Base-by-base conservation (phyloP, 2,797 vertebrate species). In the Pampus argenteus region DNA sequence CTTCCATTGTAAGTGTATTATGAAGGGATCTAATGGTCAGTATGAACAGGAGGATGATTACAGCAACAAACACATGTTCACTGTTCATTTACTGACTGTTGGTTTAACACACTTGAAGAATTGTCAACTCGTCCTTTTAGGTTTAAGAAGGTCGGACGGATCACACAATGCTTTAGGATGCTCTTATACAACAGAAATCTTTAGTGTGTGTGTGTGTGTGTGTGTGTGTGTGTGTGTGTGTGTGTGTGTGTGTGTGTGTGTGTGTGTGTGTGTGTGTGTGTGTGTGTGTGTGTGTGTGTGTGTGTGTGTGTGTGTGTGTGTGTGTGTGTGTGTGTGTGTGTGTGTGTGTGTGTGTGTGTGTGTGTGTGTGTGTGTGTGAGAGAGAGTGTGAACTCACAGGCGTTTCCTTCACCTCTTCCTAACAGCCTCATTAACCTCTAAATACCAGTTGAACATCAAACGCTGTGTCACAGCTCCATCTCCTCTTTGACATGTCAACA, bases 381-480 rank as follows among this genome's bases (percentile, higher is more conserved):
- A n/a, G 61, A n/a, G 49, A 13, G 81, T 82, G 80, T 70, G 65
- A 80, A 74, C 14, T 68, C n/a, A 17, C 38, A 79, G 78, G 78
- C 63, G 59, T 84, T 89, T 85, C 74, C 86, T 75, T 80, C 86
- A 83, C 83, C 85, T 90, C 88, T 71, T 76, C 76, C 84, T 91
- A 92, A 91, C 91, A 83, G 86, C 88, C 86, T 94, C 90, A 93
- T 93, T 93, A 92, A 93, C 86, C 88, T 89, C 87, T 88, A 92
- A 92, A 91, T 85, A 74, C 88, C 71, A 49, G 88, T 89, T 89
- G 73, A 86, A 91, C 91, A 91, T 94, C 93, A 95, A 94, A 95
- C 88, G 60, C 44, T 11, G 85, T 0, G 66, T 81, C 67, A 6
- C 17, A 0, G 42, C 40, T 92, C 75, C 1, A n/a, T 25, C 64